Conservation (phyloP, 2,797 vertebrate species). For the Ptychadena robeensis region DNA sequence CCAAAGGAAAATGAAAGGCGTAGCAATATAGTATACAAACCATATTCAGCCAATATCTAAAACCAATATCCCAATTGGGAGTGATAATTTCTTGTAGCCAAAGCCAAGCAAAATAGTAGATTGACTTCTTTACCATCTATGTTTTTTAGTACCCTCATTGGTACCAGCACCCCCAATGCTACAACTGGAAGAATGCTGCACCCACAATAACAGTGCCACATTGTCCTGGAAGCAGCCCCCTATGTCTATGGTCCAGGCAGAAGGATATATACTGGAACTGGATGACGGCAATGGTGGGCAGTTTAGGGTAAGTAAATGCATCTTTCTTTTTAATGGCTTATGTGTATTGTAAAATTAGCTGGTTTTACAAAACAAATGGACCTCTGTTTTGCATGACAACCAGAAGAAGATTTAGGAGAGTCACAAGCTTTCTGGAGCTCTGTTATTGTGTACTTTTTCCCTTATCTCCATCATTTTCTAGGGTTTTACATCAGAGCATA, state of each 20-base stretch:
- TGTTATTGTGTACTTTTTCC: too few species aligned
- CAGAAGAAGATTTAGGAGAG: too few species aligned
- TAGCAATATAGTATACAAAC: too few species aligned
- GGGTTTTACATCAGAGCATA: too few species aligned
- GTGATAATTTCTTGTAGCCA: neutral
- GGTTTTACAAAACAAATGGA: too few species aligned
- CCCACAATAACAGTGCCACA: constrained; percentile 95
- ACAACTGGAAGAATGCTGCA: constrained; percentile 96
- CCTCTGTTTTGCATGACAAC: too few species aligned
- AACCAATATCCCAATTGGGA: neutral
- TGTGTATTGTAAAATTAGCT: too few species aligned
- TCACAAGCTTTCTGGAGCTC: too few species aligned
- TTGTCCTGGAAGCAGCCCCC: constrained; percentile 98
- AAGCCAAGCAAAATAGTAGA: neutral
- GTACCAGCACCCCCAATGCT: constrained; percentile 95
- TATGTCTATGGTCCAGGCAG: constrained; percentile 91
- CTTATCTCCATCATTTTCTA: too few species aligned
- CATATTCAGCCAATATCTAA: too few species aligned
- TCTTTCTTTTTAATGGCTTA: neutral
- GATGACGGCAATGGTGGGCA: constrained; percentile 94
- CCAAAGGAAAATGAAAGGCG: too few species aligned
- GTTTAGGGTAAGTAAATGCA: constrained; percentile 83
- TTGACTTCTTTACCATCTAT: constrained; percentile 64
- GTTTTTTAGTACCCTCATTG: constrained; percentile 80
- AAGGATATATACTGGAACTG: constrained; percentile 96